Percentiles rank a stretch among this genome's conserved stretches.
phyloP scores from a whole-genome alignment of 1,140 invertebrate genomes.

The Caenorhabditis tropicalis region DNA sequence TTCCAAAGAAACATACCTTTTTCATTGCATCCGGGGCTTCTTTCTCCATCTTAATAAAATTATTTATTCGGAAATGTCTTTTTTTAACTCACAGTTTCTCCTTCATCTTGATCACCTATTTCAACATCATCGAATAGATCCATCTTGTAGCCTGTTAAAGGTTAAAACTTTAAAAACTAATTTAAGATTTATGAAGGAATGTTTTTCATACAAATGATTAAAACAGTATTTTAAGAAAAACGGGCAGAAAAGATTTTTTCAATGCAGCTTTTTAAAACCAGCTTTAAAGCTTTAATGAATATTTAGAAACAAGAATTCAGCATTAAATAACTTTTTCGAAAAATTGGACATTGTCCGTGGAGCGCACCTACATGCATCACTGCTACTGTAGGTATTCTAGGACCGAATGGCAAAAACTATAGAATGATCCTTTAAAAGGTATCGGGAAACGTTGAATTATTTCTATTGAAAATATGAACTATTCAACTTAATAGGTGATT shows the following conservation, averaged over 20 bases:
- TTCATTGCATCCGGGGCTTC: background rate
- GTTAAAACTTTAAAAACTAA: background rate
- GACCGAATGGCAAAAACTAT: background rate
- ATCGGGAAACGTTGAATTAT: too few relatives aligned
- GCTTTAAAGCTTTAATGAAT: background rate
- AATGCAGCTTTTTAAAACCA: background rate
- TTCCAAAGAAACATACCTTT: constrained; percentile 1
- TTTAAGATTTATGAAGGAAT: background rate
- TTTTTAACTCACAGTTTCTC: background rate
- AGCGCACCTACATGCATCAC: background rate
- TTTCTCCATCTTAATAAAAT: background rate
- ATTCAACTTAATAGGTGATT: too few relatives aligned
- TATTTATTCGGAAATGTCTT: background rate
- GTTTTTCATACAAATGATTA: too few relatives aligned
- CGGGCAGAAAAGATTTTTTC: too few relatives aligned
- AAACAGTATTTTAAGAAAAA: too few relatives aligned
- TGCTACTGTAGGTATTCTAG: background rate
- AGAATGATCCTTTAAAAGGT: background rate
- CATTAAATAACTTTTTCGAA: background rate
- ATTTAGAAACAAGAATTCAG: background rate
- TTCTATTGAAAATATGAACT: too few relatives aligned
- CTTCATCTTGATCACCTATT: background rate
- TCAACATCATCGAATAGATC: background rate
- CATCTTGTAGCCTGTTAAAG: background rate
- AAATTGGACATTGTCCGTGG: background rate